Base-by-base conservation (phyloP, 2,113 vertebrate genomes). In the Geococcyx californianus region DNA sequence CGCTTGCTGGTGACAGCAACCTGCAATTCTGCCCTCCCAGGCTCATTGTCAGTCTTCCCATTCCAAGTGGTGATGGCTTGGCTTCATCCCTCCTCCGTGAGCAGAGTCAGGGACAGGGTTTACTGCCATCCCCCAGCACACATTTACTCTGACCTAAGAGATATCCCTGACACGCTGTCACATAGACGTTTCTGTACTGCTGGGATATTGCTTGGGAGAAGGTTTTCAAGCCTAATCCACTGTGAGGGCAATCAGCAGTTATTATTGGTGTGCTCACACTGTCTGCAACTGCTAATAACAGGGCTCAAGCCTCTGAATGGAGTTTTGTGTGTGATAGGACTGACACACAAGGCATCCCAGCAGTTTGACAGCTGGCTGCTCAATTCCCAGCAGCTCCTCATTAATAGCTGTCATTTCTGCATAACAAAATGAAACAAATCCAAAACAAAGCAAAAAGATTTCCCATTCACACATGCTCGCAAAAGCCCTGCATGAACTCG, bases 381-480 rank as follows among this genome's bases (percentile, higher is more conserved):
- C 63, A 16, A 1, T 49, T 87, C 78, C 49, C 45, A 40, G 77
- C 87, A 76, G 26, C 56, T 77, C 60, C 33, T 78, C 33, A 23
- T 59, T 60, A 59, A 34, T 31, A 74, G 15, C 60, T 34, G n/a
- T 3, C 7, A 17, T 66, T 79, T 67, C 86, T 76, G n/a, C 24
- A 33, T 26, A 74, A 56, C 12, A 29, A 81, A 83, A 54, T 0
- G 2, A 64, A 90, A 55, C 34, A 54, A 44, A 54, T 29, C 38
- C 56, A 63, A 58, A 72, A 36, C 42, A 87, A 86, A 69, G 29
- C 17, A 42, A 59, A 63, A 87, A 87, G 19, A 16, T 45, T n/a
- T 51, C 67, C 36, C 36, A 9, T 44, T 51, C 24, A 16, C 33
- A 18, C 31, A 21, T 0, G 1, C 33, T 12, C 1, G 1, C 40